A percentile compares a stretch with the other conserved stretches of the same genome.
phyloP scores from a whole-genome alignment of 2,113 vertebrate species.

The Hymenochirus boettgeri region DNA sequence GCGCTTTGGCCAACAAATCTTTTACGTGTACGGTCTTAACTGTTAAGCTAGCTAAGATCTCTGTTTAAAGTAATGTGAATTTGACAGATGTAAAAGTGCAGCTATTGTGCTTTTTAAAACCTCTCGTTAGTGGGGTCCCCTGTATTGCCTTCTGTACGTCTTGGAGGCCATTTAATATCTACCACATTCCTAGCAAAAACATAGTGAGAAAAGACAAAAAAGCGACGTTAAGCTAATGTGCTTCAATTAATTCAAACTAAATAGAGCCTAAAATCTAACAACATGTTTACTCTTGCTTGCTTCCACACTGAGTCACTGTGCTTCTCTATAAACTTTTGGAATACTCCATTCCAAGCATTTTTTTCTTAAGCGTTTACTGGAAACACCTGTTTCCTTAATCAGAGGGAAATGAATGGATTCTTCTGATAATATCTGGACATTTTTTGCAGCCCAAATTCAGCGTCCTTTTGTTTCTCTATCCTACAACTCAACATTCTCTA shows the following conservation, averaged over 20 bases:
- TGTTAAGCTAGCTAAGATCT: neutral
- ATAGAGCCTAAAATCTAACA: no score
- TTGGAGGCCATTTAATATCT: no score
- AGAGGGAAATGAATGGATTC: constrained; percentile 15
- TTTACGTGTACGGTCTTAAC: no score
- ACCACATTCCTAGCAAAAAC: neutral
- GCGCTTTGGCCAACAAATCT: neutral
- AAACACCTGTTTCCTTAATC: constrained; percentile 39
- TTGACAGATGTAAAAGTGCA: neutral
- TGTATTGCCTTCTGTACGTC: no score
- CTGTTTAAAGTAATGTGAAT: neutral
- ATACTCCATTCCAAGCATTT: constrained; percentile 8
- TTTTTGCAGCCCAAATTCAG: neutral
- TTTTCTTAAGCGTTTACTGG: constrained; percentile 19
- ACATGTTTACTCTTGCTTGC: neutral
- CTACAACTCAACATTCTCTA: neutral
- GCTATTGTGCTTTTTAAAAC: neutral
- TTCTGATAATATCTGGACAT: constrained; percentile 10
- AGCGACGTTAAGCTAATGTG: neutral
- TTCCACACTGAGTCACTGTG: constrained; percentile 3
- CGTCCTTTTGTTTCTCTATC: neutral
- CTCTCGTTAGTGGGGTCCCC: no score
- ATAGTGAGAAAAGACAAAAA: neutral
- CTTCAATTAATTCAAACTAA: neutral
- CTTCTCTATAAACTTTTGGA: constrained; percentile 7